A percentile compares a stretch with the other conserved stretches of the same genome.
Conservation (phyloP, 2,888 invertebrate genomes). For the Stictocephala bisonia region DNA sequence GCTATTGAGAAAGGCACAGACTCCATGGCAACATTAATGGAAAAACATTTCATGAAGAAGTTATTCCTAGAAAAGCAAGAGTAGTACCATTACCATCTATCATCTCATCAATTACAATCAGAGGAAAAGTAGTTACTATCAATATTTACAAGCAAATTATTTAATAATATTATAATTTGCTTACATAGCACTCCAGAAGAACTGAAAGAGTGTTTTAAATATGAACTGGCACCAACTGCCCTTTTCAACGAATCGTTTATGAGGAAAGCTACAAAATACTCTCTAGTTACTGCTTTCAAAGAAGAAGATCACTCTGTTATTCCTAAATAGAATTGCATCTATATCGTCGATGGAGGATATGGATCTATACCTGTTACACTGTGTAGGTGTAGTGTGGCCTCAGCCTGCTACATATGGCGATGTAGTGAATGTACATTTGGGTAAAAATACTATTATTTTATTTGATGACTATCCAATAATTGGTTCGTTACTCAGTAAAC, state of each 20-base stretch:
- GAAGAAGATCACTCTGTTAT: constrained; percentile 51
- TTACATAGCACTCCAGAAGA: constrained; percentile 48
- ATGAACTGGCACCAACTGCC: neutral
- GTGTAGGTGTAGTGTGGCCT: constrained; percentile 58
- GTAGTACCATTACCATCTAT: constrained; percentile 50
- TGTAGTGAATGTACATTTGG: constrained; percentile 43
- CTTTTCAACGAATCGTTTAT: constrained; percentile 51
- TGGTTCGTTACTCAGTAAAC: too few species aligned
- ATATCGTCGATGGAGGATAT: constrained; percentile 60
- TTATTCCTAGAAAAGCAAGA: constrained; percentile 47
- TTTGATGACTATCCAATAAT: too few species aligned
- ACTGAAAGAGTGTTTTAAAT: constrained; percentile 50
- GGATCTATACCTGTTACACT: neutral
- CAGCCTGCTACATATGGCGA: constrained; percentile 19
- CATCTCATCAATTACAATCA: constrained; percentile 56
- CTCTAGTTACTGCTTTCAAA: constrained; percentile 48
- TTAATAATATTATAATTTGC: neutral
- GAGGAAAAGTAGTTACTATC: neutral
- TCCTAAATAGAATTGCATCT: constrained; percentile 15
- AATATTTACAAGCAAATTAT: neutral
- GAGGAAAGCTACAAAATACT: constrained; percentile 52
- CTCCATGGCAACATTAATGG: neutral
- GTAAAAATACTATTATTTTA: constrained; percentile 5
- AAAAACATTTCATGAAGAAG: neutral
- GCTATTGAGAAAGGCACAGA: neutral